Percentiles rank a stretch among this genome's conserved stretches.
Evolutionary conservation across 2,888 invertebrate species (phyloP).

Genomic region (Synanthedon formicaeformis): DNA sequence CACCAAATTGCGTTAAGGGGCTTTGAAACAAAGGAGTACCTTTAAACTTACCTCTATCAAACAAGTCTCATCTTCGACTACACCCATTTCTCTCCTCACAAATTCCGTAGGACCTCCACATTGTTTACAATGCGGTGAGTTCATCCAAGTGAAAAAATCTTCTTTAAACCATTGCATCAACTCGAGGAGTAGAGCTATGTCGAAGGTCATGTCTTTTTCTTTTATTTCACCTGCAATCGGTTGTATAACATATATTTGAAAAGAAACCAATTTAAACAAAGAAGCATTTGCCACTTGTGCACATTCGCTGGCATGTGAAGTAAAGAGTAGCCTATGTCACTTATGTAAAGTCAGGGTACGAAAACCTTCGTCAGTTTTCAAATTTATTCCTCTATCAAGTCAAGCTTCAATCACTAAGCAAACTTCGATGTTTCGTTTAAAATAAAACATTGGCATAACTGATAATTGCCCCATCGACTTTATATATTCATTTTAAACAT

Average conservation of each 20-base stretch:
- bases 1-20: too few species aligned
- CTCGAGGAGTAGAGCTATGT: constrained; percentile 82
- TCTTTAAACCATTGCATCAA: constrained; percentile 92
- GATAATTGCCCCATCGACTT: too few species aligned
- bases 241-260: neutral
- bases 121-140: constrained; percentile 77
- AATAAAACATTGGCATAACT: too few species aligned
- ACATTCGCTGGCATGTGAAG: too few species aligned
- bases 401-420: too few species aligned
- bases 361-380: too few species aligned
- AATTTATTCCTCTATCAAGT: too few species aligned
- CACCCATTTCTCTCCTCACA: constrained; percentile 41
- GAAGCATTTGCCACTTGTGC: neutral
- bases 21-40: too few species aligned
- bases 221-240: constrained; percentile 23
- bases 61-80: constrained; percentile 60
- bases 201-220: constrained; percentile 66
- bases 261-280: neutral
- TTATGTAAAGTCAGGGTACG: too few species aligned
- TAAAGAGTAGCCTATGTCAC: too few species aligned
- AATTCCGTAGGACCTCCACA: constrained; percentile 73
- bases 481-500: too few species aligned
- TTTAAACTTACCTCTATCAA: constrained; percentile 69
- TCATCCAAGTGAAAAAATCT: constrained; percentile 93
- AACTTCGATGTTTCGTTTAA: too few species aligned